phyloP scores from a whole-genome alignment of 2,888 invertebrate genomes.

The Lycaena phlaeas region DNA sequence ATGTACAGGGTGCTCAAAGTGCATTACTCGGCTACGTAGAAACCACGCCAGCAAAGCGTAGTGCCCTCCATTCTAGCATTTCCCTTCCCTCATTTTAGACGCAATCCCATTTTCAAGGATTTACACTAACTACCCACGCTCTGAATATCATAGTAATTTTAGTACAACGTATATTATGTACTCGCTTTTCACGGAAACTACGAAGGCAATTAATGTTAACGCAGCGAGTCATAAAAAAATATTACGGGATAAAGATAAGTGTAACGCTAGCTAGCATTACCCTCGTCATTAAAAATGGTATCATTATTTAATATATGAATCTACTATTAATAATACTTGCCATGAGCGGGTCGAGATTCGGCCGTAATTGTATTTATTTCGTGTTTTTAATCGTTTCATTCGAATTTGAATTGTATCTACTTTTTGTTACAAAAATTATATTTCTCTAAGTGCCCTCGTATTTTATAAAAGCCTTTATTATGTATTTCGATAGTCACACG shows the following conservation, averaged over 20 bases:
- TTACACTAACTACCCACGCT: slow-evolving; percentile 17
- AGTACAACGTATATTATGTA: slow-evolving; percentile 17
- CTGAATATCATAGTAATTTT: slow-evolving; percentile 19
- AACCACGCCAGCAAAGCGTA: slow-evolving; percentile 32
- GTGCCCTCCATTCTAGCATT: slow-evolving; percentile 43
- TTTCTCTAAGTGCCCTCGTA: no score
- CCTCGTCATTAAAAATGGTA: background rate
- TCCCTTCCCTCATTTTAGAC: slow-evolving; percentile 17
- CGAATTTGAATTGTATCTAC: no score
- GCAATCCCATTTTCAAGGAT: slow-evolving; percentile 22
- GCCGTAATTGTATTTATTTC: no score
- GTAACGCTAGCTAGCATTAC: background rate
- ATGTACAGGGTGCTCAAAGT: slow-evolving; percentile 18
- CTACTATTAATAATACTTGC: no score
- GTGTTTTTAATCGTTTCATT: no score
- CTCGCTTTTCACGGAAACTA: background rate
- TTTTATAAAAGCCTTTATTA: no score
- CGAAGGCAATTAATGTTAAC: background rate
- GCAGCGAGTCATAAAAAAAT: background rate
- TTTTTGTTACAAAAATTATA: no score
- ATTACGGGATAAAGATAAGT: no score
- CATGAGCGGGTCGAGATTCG: no score
- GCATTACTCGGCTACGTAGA: slow-evolving; percentile 29
- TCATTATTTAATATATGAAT: no score
- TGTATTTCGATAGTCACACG: no score